phyloP scores from a whole-genome alignment of 2,888 invertebrate species.

The Drosophila subquinaria region DNA sequence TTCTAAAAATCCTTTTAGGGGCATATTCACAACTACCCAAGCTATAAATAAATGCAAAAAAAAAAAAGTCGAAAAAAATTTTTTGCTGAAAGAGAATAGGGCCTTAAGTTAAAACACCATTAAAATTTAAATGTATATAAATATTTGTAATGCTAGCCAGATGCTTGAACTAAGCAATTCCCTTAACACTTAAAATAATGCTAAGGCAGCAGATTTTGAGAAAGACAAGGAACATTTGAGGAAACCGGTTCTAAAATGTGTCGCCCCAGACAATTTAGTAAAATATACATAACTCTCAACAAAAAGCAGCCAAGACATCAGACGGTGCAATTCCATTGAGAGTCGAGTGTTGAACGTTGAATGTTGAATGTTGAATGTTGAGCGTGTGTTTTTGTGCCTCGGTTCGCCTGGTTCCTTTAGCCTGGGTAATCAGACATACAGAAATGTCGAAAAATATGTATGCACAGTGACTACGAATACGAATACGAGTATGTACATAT shows the following conservation, averaged over 20 bases:
- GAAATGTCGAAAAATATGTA: slow-evolving; percentile 8
- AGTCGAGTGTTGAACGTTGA: slow-evolving; percentile 23
- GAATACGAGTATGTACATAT: slow-evolving; percentile 5
- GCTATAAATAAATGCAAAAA: too few species aligned
- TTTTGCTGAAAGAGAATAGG: too few species aligned
- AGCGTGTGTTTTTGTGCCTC: not conserved
- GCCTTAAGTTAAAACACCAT: not conserved
- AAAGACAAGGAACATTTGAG: slow-evolving; percentile 12
- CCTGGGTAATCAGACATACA: slow-evolving; percentile 11
- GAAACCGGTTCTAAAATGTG: slow-evolving; percentile 24
- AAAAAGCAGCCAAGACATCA: slow-evolving; percentile 16
- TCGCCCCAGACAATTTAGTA: slow-evolving; percentile 45
- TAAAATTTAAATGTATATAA: not conserved
- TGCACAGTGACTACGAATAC: not conserved
- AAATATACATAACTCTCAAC: slow-evolving; percentile 48
- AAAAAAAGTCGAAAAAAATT: too few species aligned
- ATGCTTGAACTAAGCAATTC: not conserved
- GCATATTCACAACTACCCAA: too few species aligned
- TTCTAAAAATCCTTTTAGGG: too few species aligned
- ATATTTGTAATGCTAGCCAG: not conserved
- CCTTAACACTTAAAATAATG: slow-evolving; percentile 12
- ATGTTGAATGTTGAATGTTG: not conserved
- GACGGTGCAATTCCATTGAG: slow-evolving; percentile 40
- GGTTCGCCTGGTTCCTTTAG: not conserved
- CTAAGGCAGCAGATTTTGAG: slow-evolving; percentile 1